Percentiles rank a stretch among this genome's conserved stretches.
These are phyloP conservation scores for Samia ricini DNA, from an alignment of 1,140 invertebrate genomes.

Conservation along the genomic window DNA sequence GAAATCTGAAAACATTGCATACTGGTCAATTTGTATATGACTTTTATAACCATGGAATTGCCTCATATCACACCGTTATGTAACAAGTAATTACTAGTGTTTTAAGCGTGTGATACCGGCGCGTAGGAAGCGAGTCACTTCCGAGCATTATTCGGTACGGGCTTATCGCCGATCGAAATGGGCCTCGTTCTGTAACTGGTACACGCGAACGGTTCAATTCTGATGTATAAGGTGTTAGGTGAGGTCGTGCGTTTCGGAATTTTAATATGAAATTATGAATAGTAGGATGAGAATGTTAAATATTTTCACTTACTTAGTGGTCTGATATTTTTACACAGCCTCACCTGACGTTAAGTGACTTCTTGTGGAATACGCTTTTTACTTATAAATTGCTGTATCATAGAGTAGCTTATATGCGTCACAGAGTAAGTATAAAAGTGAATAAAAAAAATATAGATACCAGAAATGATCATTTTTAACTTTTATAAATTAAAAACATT, in stretches of 20 bases:
- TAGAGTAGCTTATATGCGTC: too few species aligned
- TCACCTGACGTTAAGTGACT: too few species aligned
- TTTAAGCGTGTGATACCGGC: constrained; percentile 4
- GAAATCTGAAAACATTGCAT: too few species aligned
- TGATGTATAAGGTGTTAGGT: constrained; percentile 5
- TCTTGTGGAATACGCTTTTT: too few species aligned
- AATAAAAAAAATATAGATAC: too few species aligned
- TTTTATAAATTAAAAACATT: too few species aligned
- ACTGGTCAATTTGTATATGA: too few species aligned
- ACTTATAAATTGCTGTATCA: too few species aligned
- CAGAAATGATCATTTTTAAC: too few species aligned
- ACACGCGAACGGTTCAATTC: constrained; percentile 8
- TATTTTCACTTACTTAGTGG: too few species aligned
- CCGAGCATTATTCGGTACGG: constrained; percentile 20
- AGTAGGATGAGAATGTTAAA: neutral
- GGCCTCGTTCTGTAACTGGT: constrained; percentile 17
- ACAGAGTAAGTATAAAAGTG: too few species aligned
- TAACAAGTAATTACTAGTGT: constrained; percentile 7
- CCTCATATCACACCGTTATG: constrained; percentile 28
- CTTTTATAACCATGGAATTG: neutral
- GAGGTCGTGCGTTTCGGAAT: constrained; percentile 2
- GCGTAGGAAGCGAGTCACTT: constrained; percentile 21
- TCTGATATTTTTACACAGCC: too few species aligned
- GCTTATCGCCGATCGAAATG: constrained; percentile 18
- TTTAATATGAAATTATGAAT: neutral